Base-by-base conservation (phyloP, 2,888 invertebrate genomes). In the Parnassius glacialis region DNA sequence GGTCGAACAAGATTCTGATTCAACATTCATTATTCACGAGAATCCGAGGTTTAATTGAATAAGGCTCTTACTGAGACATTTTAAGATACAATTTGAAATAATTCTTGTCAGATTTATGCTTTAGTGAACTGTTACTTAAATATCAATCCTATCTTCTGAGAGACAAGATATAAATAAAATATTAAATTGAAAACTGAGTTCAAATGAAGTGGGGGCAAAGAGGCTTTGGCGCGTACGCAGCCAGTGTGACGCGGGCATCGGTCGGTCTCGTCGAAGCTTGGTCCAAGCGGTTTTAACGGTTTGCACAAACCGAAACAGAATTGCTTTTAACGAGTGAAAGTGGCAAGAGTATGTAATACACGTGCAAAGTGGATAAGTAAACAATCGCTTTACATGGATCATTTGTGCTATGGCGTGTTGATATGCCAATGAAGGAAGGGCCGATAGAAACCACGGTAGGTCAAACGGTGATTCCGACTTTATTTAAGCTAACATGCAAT, bases 281-380 rank as follows among this genome's bases (percentile, higher is more conserved):
- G 68, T 70, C 67, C 69, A 68, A 74, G 74, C 75, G 74, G 81
- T 79, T 83, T 78, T 84, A 79, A 79, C 82, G 83, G 74, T 83
- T 81, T 72, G 66, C 64, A 65, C 66, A 70, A 80, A 81, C 79
- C 85, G 84, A 83, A 67, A 79, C 74, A 84, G 84, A 81, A 82
- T 83, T 80, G 78, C 75, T 78, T 75, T 71, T 62, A 67, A 65
- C 70, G 66, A 87, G 87, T 88, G 87, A 87, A 87, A 88, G 88
- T 87, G 84, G 72, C 71, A 74, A 73, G 70, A 76, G 75, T 76
- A 75, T 78, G 73, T 73, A 75, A 64, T 65, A 69, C 67, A 73
- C 71, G 71, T 78, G 78, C 73, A 72, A 68, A 72, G 74, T 78
- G 77, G 70, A 62, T 67, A 47, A 60, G 67, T 66, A 66, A 65